phyloP scores from a whole-genome alignment of 2,797 vertebrate genomes.

The Pseudotriccus pelzelni region DNA sequence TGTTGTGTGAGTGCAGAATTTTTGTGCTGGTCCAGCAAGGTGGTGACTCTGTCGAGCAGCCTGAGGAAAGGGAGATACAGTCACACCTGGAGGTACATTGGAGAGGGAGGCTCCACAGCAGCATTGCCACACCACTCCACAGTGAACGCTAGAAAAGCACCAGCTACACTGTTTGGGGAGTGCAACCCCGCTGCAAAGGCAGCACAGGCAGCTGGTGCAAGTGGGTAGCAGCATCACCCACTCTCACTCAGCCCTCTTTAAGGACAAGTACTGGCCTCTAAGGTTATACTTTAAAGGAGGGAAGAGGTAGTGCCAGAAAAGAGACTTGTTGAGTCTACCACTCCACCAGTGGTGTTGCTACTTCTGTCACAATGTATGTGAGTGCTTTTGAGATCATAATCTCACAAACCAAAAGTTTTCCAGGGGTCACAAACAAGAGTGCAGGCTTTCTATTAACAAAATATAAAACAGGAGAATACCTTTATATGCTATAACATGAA shows the following conservation, averaged over 20 bases:
- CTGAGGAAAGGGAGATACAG: neutral
- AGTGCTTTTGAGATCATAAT: neutral
- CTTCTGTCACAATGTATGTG: neutral
- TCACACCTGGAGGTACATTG: neutral
- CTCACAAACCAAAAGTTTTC: neutral
- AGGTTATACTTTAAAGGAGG: neutral
- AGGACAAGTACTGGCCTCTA: neutral
- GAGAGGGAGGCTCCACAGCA: neutral
- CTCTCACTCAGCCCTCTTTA: neutral
- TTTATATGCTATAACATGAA: neutral
- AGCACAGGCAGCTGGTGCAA: neutral
- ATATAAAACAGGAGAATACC: neutral
- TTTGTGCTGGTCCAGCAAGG: neutral
- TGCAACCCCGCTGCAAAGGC: neutral
- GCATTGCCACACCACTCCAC: neutral
- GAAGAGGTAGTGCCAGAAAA: neutral
- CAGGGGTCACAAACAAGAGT: neutral
- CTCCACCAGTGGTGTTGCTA: neutral
- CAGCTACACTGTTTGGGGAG: neutral
- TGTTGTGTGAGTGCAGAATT: rapidly evolving
- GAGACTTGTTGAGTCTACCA: neutral
- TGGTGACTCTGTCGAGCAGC: neutral
- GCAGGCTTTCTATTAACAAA: neutral
- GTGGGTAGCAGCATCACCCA: neutral
- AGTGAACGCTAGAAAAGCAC: neutral